Evolutionary conservation across 1,140 invertebrate species (phyloP).

Genomic region (Drosophila triauraria): DNA sequence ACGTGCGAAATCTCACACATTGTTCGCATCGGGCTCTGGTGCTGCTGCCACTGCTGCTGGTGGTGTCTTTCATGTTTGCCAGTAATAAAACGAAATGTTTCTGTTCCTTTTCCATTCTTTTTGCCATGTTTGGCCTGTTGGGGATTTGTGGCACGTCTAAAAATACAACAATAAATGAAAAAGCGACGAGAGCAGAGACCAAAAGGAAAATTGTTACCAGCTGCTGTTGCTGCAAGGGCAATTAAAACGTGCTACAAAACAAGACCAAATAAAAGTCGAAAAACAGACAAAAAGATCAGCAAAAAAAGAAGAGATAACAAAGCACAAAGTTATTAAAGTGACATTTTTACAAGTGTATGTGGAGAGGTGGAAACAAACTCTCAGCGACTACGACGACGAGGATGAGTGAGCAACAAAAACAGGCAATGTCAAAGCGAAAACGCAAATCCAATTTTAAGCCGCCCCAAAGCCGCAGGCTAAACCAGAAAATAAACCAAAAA

Average conservation of each 20-base stretch:
- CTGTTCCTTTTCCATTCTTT: conserved; percentile 20
- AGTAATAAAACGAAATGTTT: conserved; percentile 74
- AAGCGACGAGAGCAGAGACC: conserved; percentile 25
- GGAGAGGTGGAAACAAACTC: conserved; percentile 24
- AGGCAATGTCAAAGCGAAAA: conserved; percentile 67
- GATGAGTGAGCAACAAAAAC: conserved; percentile 40
- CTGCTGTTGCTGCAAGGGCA: conserved; percentile 59
- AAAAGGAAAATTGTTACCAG: conserved; percentile 59
- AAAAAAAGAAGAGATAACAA: conserved; percentile 17
- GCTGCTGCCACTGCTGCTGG: background rate
- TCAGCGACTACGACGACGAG: conserved; percentile 9
- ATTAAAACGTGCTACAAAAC: conserved; percentile 70
- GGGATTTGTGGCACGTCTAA: conserved; percentile 73
- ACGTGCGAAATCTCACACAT: conserved; percentile 80
- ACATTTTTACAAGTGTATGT: conserved; percentile 70
- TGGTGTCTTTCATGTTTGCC: conserved; percentile 61
- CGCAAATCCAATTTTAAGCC: conserved; percentile 81
- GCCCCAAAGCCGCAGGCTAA: conserved; percentile 72
- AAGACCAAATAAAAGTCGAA: conserved; percentile 31
- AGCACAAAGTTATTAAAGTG: conserved; percentile 78
- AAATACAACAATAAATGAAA: conserved; percentile 58
- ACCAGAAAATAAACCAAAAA: conserved; percentile 56
- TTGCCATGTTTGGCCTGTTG: conserved; percentile 50
- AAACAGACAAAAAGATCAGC: conserved; percentile 2
- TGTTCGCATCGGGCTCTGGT: conserved; percentile 38